These are phyloP conservation scores for Caenorhabditis plicata DNA, from an alignment of 2,888 invertebrate species.

Conservation along the genomic window DNA sequence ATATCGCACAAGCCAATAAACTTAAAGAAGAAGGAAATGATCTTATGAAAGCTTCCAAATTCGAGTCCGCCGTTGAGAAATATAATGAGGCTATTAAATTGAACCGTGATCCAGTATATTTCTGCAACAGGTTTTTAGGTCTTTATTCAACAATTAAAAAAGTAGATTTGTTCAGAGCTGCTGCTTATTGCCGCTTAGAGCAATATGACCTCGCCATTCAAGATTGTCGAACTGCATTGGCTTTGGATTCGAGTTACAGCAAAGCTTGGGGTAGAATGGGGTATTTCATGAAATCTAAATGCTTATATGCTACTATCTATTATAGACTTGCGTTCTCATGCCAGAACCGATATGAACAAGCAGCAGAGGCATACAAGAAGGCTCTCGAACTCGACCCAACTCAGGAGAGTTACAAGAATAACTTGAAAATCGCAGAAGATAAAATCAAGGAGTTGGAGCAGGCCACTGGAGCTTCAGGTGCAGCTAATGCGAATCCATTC, in stretches of 20 bases:
- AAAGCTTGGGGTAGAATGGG: conserved; percentile 71
- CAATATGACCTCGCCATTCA: conserved; percentile 81
- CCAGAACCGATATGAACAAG: conserved; percentile 80
- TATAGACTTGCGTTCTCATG: conserved; percentile 79
- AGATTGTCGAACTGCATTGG: conserved; percentile 86
- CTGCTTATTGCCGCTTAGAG: conserved; percentile 86
- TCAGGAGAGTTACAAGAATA: conserved; percentile 85
- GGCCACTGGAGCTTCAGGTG: neutral
- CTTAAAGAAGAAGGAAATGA: conserved; percentile 76
- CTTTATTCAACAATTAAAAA: neutral
- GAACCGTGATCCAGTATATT: conserved; percentile 86
- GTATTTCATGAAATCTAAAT: neutral
- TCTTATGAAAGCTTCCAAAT: conserved; percentile 81
- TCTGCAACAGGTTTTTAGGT: conserved; percentile 77
- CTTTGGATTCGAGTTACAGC: conserved; percentile 85
- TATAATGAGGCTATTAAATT: conserved; percentile 87
- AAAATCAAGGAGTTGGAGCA: conserved; percentile 67
- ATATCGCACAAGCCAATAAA: conserved; percentile 76
- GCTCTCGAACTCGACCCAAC: conserved; percentile 88
- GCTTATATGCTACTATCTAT: neutral
- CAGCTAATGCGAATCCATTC: conserved; percentile 27
- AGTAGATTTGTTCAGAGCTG: conserved; percentile 74
- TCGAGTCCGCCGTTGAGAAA: conserved; percentile 78
- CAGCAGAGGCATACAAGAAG: conserved; percentile 81
- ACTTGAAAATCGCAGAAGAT: conserved; percentile 77